These are phyloP conservation scores for Trissolcus brochymenae DNA, from an alignment of 2,888 invertebrate species.

Conservation along the genomic window DNA sequence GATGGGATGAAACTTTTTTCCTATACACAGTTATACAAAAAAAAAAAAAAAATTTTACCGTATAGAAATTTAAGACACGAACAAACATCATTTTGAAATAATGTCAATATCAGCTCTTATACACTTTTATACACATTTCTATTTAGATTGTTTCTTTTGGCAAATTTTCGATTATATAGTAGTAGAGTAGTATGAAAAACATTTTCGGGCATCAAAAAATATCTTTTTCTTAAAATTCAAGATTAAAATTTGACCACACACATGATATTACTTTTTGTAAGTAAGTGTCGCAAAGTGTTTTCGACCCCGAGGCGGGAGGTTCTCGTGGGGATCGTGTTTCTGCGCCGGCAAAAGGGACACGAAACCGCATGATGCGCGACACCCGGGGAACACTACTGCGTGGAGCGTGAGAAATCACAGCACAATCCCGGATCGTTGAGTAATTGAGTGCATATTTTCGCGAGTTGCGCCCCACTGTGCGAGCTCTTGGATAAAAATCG, in stretches of 20 bases:
- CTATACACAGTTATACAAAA: too few relatives aligned
- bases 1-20: too few relatives aligned
- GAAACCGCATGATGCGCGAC: constrained; percentile 63
- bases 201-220: too few relatives aligned
- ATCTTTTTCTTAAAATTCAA: too few relatives aligned
- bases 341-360: constrained; percentile 63
- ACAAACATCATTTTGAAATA: neutral
- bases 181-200: too few relatives aligned
- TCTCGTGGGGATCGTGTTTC: constrained; percentile 66
- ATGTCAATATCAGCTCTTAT: neutral
- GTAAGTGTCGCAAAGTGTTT: constrained; percentile 45
- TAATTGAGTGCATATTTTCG: constrained; percentile 27
- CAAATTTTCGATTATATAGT: too few relatives aligned
- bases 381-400: constrained; percentile 28
- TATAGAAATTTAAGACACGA: neutral
- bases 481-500: too few relatives aligned
- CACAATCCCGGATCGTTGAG: constrained; percentile 28
- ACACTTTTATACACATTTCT: too few relatives aligned
- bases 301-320: constrained; percentile 43
- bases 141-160: too few relatives aligned
- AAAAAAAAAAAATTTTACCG: too few relatives aligned
- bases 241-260: too few relatives aligned
- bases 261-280: constrained; percentile 32
- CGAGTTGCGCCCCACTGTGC: neutral
- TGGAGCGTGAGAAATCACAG: constrained; percentile 51